phyloP scores from a whole-genome alignment of 2,113 vertebrate species.

The Delphinus delphis region DNA sequence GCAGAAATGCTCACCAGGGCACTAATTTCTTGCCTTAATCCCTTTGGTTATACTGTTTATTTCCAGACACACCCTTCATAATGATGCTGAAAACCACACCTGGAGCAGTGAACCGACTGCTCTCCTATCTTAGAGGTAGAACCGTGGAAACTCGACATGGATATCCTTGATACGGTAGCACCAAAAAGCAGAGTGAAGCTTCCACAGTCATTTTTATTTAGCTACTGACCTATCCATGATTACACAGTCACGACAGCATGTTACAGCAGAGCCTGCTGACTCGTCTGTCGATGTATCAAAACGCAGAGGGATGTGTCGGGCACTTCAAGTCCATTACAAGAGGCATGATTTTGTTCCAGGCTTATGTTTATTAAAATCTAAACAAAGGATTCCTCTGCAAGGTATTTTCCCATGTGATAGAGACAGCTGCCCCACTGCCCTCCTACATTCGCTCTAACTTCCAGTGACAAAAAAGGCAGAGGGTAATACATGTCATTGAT shows the following conservation, averaged over 20 bases:
- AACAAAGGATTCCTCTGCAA: neutral
- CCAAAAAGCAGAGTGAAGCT: neutral
- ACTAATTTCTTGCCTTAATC: too few species aligned
- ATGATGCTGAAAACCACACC: too few species aligned
- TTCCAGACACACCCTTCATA: neutral
- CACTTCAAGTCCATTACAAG: neutral
- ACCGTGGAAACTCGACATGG: accelerated
- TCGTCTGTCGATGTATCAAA: too few species aligned
- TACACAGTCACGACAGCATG: accelerated
- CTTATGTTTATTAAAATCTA: neutral
- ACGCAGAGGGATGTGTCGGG: neutral
- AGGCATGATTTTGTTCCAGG: neutral
- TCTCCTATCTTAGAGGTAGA: neutral
- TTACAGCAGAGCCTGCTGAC: neutral
- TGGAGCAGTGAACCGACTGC: neutral
- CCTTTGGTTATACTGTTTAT: neutral
- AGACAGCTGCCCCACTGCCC: neutral
- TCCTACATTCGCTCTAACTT: neutral
- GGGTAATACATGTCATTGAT: neutral
- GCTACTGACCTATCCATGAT: neutral
- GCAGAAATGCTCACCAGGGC: too few species aligned
- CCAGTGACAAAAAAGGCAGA: neutral
- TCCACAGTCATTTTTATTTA: neutral
- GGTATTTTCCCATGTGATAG: neutral
- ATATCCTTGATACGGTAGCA: accelerated